Evolutionary conservation across 2,797 vertebrate genomes (phyloP).

Genomic region (Amphiprion clarkii): DNA sequence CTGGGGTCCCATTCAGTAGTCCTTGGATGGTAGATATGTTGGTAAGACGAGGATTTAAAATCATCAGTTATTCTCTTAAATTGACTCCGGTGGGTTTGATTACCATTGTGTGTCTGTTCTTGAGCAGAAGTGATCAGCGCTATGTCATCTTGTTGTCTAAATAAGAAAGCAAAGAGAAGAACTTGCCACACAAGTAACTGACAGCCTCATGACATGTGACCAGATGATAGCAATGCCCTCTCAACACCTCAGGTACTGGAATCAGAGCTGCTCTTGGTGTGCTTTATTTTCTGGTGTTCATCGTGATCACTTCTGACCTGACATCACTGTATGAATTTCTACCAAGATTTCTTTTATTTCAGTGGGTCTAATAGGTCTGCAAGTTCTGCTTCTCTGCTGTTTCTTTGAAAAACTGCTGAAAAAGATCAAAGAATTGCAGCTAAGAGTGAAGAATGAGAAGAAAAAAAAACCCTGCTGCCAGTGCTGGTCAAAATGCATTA

Average conservation of each 20-base stretch:
- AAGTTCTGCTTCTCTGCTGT: too few relatives aligned
- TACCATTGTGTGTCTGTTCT: not conserved
- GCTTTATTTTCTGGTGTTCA: not conserved
- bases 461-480: not conserved
- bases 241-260: not conserved
- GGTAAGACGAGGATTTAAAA: too few relatives aligned
- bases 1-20: too few relatives aligned
- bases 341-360: not conserved
- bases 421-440: not conserved
- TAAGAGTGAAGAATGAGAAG: not conserved
- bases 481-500: not conserved
- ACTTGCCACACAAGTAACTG: not conserved
- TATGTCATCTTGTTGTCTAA: not conserved
- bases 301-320: not conserved
- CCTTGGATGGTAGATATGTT: too few relatives aligned
- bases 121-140: not conserved
- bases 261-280: not conserved
- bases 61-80: not conserved
- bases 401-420: too few relatives aligned
- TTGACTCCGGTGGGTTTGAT: not conserved
- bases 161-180: not conserved
- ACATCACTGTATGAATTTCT: not conserved
- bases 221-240: not conserved
- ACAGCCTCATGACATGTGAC: not conserved
- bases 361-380: not conserved